Evolutionary conservation across 2,113 vertebrate species (phyloP).

Genomic region (Lasiurus cinereus): DNA sequence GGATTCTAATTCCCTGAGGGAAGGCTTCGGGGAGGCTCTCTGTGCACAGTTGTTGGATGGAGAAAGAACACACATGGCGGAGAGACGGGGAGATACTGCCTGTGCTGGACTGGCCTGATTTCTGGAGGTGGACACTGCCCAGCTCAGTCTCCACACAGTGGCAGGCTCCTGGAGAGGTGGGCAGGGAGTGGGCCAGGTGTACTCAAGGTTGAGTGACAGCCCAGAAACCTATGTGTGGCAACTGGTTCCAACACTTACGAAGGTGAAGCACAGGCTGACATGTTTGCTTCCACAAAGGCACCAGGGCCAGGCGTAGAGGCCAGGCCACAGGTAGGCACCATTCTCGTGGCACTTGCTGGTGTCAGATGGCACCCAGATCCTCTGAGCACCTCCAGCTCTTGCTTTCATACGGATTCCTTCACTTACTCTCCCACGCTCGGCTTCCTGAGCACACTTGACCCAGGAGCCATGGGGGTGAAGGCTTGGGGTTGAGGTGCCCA

Average conservation of each 20-base stretch:
- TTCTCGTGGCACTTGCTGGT: not conserved
- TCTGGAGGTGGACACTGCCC: not conserved
- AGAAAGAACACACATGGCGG: not conserved
- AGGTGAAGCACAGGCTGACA: not conserved
- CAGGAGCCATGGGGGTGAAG: not conserved
- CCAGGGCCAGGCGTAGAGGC: not conserved
- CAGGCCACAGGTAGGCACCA: not conserved
- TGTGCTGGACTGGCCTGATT: not conserved
- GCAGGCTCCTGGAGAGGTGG: not conserved
- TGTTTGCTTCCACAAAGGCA: not conserved
- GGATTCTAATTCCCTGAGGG: not conserved
- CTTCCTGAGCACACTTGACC: not conserved
- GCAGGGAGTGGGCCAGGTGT: not conserved
- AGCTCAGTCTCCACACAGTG: not conserved
- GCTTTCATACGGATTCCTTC: not conserved
- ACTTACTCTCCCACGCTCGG: not conserved
- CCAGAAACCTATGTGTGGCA: not conserved
- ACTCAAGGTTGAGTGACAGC: not conserved
- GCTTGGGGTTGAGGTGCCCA: not conserved
- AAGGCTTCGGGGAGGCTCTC: not conserved
- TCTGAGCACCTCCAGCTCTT: not conserved
- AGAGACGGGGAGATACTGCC: not conserved
- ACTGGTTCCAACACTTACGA: constrained; percentile 65
- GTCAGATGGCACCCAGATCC: not conserved
- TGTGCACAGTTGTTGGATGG: rapidly evolving